Evolutionary conservation across 2,888 invertebrate genomes (phyloP).

Genomic region (Blastobasis adustella): DNA sequence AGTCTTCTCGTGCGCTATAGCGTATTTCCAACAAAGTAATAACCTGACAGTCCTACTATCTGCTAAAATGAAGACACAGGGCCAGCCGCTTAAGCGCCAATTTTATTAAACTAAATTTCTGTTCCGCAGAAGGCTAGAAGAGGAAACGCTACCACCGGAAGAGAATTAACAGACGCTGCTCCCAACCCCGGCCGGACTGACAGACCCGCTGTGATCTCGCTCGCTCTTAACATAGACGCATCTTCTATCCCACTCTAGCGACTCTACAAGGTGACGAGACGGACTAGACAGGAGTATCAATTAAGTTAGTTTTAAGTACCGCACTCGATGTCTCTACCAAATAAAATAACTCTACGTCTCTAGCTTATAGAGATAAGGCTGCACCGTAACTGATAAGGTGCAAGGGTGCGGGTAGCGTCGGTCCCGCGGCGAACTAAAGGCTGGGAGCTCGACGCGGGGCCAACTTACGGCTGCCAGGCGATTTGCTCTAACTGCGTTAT

Average conservation of each 20-base stretch:
- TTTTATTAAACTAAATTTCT: too few species aligned
- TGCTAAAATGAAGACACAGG: too few species aligned
- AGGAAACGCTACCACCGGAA: not conserved
- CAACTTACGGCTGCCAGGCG: not conserved
- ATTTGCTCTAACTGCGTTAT: too few species aligned
- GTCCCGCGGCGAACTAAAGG: not conserved
- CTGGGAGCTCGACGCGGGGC: slow-evolving; percentile 2
- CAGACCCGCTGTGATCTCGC: not conserved
- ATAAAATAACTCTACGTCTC: not conserved
- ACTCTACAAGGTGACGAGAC: not conserved
- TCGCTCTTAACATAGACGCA: not conserved
- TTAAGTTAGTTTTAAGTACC: not conserved
- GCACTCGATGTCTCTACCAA: not conserved
- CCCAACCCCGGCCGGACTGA: not conserved
- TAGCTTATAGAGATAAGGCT: not conserved
- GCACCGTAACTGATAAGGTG: not conserved
- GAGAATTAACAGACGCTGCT: too few species aligned
- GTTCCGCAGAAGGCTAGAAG: not conserved
- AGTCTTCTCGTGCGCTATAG: too few species aligned
- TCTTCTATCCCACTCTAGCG: not conserved
- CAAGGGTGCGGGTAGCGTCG: not conserved
- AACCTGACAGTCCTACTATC: too few species aligned
- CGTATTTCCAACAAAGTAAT: too few species aligned
- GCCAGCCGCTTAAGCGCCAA: too few species aligned
- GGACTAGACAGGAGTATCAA: slow-evolving; percentile 2